Conservation (phyloP, 2,888 invertebrate species). For the Caenorhabditis zanzibari region DNA sequence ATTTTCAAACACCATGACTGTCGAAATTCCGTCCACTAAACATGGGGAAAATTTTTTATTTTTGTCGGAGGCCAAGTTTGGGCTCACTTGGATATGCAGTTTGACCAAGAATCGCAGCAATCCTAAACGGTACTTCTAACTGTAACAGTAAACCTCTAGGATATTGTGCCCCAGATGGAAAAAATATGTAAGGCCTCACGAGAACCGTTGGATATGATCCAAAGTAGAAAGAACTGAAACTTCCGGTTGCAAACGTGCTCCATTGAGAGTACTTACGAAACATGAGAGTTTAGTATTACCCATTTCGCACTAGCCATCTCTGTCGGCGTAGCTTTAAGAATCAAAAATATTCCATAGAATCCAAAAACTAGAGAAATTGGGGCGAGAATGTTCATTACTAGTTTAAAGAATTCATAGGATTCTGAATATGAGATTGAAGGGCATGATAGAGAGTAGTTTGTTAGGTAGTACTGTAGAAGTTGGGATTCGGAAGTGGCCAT, state of each 20-base stretch:
- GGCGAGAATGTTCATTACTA: not conserved
- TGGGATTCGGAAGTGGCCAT: not conserved
- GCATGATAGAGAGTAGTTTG: not conserved
- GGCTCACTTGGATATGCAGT: not conserved
- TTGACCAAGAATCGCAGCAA: not conserved
- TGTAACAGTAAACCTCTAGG: not conserved
- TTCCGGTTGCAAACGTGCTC: not conserved
- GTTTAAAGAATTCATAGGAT: not conserved
- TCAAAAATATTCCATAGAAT: not conserved
- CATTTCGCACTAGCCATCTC: not conserved
- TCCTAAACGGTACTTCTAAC: not conserved
- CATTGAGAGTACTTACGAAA: not conserved
- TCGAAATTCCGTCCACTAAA: not conserved
- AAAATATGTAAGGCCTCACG: not conserved
- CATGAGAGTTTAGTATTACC: not conserved
- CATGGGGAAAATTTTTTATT: too few relatives aligned
- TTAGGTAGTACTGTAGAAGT: not conserved
- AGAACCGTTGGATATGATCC: not conserved
- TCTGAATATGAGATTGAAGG: not conserved
- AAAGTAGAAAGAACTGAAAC: not conserved
- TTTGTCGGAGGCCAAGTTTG: not conserved
- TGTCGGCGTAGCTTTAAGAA: not conserved
- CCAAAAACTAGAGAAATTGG: slow-evolving; percentile 11
- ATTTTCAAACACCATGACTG: not conserved
- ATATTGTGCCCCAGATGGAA: not conserved